These are phyloP conservation scores for Myopa testacea DNA, from an alignment of 2,888 invertebrate species.

Conservation along the genomic window DNA sequence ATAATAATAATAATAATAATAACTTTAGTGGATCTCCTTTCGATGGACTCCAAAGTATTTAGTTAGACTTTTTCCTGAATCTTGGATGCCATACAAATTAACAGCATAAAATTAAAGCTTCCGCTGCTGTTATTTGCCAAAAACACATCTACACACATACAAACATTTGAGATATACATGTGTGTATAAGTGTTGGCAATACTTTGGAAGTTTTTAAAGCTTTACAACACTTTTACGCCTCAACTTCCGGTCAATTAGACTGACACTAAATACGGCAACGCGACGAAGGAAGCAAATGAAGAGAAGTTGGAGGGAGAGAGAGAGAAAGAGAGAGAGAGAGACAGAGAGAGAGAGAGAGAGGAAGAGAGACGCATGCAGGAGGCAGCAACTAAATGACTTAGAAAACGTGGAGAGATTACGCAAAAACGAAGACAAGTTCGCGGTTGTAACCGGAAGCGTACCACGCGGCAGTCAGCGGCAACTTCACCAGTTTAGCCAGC, in stretches of 20 bases:
- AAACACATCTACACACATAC: background rate
- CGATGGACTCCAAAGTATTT: constrained; percentile 1
- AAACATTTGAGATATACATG: background rate
- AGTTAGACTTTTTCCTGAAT: background rate
- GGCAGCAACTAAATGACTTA: background rate
- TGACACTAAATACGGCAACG: constrained; percentile 30
- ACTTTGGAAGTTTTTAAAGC: constrained; percentile 19
- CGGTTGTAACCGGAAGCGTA: background rate
- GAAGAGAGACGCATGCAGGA: background rate
- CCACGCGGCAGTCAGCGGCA: background rate
- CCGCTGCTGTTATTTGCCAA: background rate
- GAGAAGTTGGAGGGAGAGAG: background rate
- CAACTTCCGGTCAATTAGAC: constrained; percentile 36
- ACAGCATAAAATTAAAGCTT: constrained; percentile 21
- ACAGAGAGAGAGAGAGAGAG: background rate
- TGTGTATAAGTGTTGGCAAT: constrained; percentile 9
- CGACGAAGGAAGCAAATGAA: background rate
- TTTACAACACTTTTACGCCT: constrained; percentile 29
- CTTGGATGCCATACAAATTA: background rate
- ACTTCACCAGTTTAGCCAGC: background rate
- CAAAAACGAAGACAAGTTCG: too few relatives aligned
- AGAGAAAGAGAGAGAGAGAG: too few relatives aligned
- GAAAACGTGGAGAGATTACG: background rate
- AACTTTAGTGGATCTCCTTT: background rate
- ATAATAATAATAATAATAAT: too few relatives aligned